These are phyloP conservation scores for Sinodicranocentrus sp. DNA, from an alignment of 2,888 invertebrate species.

Conservation along the genomic window DNA sequence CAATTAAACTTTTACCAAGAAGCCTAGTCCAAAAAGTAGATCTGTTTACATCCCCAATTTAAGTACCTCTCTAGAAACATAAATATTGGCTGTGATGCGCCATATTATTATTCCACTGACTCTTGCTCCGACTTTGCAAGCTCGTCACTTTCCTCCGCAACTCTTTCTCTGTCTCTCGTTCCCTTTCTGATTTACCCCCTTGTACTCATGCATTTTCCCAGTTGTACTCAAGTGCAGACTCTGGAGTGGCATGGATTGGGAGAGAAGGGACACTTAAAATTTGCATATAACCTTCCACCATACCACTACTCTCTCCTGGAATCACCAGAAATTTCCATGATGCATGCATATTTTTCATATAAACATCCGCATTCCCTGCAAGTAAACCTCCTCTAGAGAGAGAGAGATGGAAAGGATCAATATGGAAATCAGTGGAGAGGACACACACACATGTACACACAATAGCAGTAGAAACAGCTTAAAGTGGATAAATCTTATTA, in stretches of 20 bases:
- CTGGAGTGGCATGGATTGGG: too few species aligned
- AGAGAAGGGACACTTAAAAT: not conserved
- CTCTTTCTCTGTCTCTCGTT: not conserved
- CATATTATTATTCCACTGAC: too few species aligned
- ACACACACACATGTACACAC: slow-evolving; percentile 14
- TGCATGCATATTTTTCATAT: slow-evolving; percentile 31
- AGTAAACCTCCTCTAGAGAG: not conserved
- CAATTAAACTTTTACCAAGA: too few species aligned
- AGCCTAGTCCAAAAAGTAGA: too few species aligned
- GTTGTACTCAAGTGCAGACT: too few species aligned
- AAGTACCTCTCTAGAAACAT: too few species aligned
- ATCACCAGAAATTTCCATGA: slow-evolving; percentile 5
- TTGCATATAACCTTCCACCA: slow-evolving; percentile 19
- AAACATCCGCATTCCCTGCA: not conserved
- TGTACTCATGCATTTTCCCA: too few species aligned
- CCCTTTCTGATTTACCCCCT: not conserved
- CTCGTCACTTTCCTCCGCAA: too few species aligned
- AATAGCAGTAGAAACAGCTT: not conserved
- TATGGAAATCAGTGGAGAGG: slow-evolving; percentile 33
- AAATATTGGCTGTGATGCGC: too few species aligned
- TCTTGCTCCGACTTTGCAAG: too few species aligned
- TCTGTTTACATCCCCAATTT: too few species aligned
- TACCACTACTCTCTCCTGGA: not conserved
- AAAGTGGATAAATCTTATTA: slow-evolving; percentile 38
- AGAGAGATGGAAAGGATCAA: slow-evolving; percentile 13